Percentiles rank a stretch among this genome's conserved stretches.
Conservation (phyloP, 2,113 vertebrate genomes). For the Hypomesus transpacificus region DNA sequence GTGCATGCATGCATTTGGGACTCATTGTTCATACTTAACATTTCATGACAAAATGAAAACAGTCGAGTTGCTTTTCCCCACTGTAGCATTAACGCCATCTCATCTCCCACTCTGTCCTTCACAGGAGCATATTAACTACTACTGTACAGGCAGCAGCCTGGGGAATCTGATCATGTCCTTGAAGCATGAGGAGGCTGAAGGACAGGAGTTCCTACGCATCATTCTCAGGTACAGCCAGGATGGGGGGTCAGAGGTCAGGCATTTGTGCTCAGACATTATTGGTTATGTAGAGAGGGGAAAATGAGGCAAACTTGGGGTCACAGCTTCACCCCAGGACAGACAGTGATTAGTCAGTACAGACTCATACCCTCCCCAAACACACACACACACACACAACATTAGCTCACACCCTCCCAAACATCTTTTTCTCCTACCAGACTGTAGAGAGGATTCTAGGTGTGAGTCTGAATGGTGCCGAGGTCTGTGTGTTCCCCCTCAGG, state of each 20-base stretch:
- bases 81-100: background rate
- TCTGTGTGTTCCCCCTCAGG: conserved; percentile 62
- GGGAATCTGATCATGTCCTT: conserved; percentile 94
- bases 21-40: too few relatives aligned
- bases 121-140: conserved; percentile 97
- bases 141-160: conserved; percentile 83
- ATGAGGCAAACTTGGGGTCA: too few relatives aligned
- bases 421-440: background rate
- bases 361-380: too few relatives aligned
- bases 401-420: too few relatives aligned
- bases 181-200: conserved; percentile 88
- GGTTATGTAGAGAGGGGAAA: too few relatives aligned
- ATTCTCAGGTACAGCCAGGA: conserved; percentile 80
- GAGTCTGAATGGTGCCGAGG: background rate
- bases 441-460: background rate
- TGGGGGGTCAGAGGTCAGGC: background rate
- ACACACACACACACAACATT: too few relatives aligned
- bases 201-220: conserved; percentile 89
- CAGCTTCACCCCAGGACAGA: too few relatives aligned
- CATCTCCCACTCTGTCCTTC: background rate
- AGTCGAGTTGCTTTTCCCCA: background rate
- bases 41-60: too few relatives aligned
- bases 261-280: too few relatives aligned
- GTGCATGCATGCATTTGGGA: too few relatives aligned
- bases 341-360: too few relatives aligned